phyloP scores from a whole-genome alignment of 2,888 invertebrate genomes.

The Ectemnius continuus region DNA sequence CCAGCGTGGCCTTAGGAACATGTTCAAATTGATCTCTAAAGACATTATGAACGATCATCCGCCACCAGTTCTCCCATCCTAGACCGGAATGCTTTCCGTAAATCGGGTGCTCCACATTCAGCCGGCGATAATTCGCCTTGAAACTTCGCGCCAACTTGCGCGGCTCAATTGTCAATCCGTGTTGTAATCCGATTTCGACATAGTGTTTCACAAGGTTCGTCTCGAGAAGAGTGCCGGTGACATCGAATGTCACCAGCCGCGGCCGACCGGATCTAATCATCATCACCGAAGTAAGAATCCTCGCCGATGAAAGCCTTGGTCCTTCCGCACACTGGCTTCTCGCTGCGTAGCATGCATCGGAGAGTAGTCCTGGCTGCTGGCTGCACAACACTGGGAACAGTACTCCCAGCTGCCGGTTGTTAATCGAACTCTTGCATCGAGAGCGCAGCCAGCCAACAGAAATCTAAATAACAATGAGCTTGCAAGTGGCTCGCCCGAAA shows the following conservation, averaged over 20 bases:
- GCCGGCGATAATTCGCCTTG: slow-evolving; percentile 81
- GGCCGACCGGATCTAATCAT: slow-evolving; percentile 73
- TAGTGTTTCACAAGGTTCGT: slow-evolving; percentile 81
- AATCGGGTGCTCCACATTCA: slow-evolving; percentile 87
- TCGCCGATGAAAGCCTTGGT: no score
- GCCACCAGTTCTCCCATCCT: slow-evolving; percentile 92
- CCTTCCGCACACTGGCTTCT: no score
- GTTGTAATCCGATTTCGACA: slow-evolving; percentile 83
- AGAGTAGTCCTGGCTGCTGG: no score
- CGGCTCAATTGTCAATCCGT: slow-evolving; percentile 83
- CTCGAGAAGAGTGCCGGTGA: slow-evolving; percentile 88
- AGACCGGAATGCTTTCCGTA: slow-evolving; percentile 86
- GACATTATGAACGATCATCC: slow-evolving; percentile 82
- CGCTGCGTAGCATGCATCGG: no score
- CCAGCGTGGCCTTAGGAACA: slow-evolving; percentile 62
- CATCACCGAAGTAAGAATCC: no score
- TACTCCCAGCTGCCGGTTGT: no score
- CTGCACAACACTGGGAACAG: no score
- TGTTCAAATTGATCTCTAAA: slow-evolving; percentile 80
- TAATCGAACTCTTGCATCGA: no score
- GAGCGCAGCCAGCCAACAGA: no score
- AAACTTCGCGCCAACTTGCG: slow-evolving; percentile 82
- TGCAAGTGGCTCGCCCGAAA: no score
- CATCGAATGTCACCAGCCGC: slow-evolving; percentile 90
- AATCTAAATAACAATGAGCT: no score